Base-by-base conservation (phyloP, 1,140 invertebrate species). In the Leptinotarsa undecemlineata region DNA sequence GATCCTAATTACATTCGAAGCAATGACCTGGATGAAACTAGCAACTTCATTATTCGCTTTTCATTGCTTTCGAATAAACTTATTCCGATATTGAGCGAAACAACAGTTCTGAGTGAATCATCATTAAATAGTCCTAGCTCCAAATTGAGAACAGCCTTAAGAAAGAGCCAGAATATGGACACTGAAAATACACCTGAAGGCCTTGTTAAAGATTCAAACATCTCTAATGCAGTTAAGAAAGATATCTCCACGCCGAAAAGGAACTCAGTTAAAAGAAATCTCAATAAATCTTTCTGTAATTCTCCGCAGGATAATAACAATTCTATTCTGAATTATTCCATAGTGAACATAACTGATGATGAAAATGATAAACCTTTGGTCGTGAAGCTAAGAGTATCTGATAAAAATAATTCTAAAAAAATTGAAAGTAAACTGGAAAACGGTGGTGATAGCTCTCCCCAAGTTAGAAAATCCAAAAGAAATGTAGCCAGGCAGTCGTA, bases 241-340 rank as follows among this genome's bases (percentile, higher is more conserved):
- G 69, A 33, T 5, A 14, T 23, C n/a, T 71, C 69, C 17, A 48
- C 69, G 0, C 15, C 57, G 15, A 48, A 61, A 26, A 57, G 69
- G 15, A 71, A 71, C n/a, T 48, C 21, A 11, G 69, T 71, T 8
- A 71, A 71, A 61, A 20, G 69, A n/a, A 71, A 71, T 61, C 21
- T 71, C 14, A 71, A 71, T 23, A 60, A 71, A 60, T 71, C 69
- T 61, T 71, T 71, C 33, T 15, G 51, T 5, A 26, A 57, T 60
- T 71, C 48, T 2, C 23, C 69, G 15, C 21, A 21, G 3, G 17
- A 47, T 5, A 61, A 33, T 26, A 61, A 71, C 48, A 33, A 71
- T 26, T 71, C 69, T 13, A 64, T 78, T 26, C 48, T 78, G 8
- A 74, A 76, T 70, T 76, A 78, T 70, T 76, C 74, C 3, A 76